Conservation (phyloP, 2,888 invertebrate species). For the Meteorus cinctellus region DNA sequence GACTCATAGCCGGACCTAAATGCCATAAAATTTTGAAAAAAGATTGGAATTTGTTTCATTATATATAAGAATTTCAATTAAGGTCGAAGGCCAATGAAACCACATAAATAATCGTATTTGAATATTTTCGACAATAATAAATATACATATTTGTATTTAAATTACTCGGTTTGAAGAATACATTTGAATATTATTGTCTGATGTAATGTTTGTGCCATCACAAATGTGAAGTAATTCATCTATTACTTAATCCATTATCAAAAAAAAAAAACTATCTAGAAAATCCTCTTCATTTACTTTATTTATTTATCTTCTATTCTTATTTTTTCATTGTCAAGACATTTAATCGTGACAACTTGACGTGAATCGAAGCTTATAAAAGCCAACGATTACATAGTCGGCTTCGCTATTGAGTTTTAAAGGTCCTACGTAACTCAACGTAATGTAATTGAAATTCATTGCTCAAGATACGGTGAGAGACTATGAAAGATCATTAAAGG, state of each 20-base stretch:
- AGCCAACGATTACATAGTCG: slow-evolving; percentile 27
- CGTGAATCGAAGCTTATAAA: slow-evolving; percentile 31
- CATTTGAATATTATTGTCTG: not conserved
- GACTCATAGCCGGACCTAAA: slow-evolving; percentile 23
- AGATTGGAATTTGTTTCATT: not conserved
- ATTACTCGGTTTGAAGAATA: not conserved
- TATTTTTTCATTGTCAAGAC: slow-evolving; percentile 6
- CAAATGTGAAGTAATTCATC: not conserved
- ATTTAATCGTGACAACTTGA: slow-evolving; percentile 1
- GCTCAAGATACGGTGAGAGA: slow-evolving; percentile 50
- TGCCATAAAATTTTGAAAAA: not conserved
- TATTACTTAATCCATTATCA: not conserved
- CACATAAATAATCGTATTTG: not conserved
- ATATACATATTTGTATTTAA: slow-evolving; percentile 2
- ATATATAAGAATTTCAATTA: not conserved
- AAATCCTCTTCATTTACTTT: not conserved
- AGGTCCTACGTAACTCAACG: slow-evolving; percentile 50
- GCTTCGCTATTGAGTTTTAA: slow-evolving; percentile 40
- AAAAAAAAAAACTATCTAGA: not conserved
- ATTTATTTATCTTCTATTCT: not conserved
- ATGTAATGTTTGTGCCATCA: not conserved
- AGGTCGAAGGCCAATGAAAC: not conserved
- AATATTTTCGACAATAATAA: not conserved
- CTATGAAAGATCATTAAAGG: slow-evolving; percentile 28
- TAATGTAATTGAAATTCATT: slow-evolving; percentile 49